phyloP scores from a whole-genome alignment of 2,113 vertebrate genomes.

The Okapia johnstoni region DNA sequence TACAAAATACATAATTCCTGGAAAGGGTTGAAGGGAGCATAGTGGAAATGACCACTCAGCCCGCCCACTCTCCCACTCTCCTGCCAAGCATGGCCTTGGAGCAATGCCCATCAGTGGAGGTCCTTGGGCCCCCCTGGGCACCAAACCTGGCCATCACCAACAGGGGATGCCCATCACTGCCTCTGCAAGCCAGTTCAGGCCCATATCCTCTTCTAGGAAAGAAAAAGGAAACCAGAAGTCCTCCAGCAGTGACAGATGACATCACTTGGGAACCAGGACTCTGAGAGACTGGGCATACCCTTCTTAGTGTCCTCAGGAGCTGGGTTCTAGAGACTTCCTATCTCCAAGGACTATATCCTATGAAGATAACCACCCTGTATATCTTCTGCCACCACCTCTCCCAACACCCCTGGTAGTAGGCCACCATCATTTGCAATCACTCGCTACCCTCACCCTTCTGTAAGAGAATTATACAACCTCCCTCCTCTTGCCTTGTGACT shows the following conservation, averaged over 20 bases:
- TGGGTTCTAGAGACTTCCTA: not conserved
- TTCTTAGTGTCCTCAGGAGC: not conserved
- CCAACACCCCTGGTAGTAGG: not conserved
- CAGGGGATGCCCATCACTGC: not conserved
- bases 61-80: not conserved
- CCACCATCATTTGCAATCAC: not conserved
- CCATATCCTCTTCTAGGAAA: not conserved
- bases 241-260: not conserved
- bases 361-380: not conserved
- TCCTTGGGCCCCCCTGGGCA: not conserved
- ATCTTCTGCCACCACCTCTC: not conserved
- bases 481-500: not conserved
- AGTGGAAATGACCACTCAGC: not conserved
- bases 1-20: constrained; percentile 45
- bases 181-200: not conserved
- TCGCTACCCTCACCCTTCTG: not conserved
- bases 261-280: not conserved
- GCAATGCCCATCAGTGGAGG: not conserved
- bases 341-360: not conserved
- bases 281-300: not conserved
- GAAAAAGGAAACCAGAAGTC: not conserved
- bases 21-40: not conserved
- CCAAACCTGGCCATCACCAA: not conserved
- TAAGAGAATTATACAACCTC: not conserved
- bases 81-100: not conserved